Evolutionary conservation across 2,113 vertebrate genomes (phyloP), one percentile per base, ranked within the genome.

Genomic region (Equus quagga): DNA sequence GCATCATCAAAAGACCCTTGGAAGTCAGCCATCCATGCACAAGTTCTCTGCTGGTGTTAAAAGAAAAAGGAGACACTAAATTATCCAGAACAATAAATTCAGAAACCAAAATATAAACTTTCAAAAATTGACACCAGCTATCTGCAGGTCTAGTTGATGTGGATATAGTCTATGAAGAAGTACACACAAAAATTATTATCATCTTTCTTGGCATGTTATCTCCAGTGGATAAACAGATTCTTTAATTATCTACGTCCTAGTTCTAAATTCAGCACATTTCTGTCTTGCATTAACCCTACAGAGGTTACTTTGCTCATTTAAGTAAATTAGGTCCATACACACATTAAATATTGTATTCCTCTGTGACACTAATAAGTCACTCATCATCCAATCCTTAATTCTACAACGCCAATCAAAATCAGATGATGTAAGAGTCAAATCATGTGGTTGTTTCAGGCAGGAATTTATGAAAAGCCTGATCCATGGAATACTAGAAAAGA

Each of bases 51-150:
- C 6, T 96, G 33, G 33, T 54, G 13, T 62, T 73, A 58, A 79
- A 78, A 51, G 14, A 33, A 83, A 93, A 88, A 51, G 11, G 17
- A 8, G 36, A 83, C 49, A 15, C 26, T 96, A 87, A 92, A 54
- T 72, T 83, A 75, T 46, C 33, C 19, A 60, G 7, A 87, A 92
- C 12, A 54, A 60, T 65, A 58, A 23, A 90, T 72, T 83, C 24
- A 94, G 62, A 93, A 94, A 69, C 54, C 49, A 19, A 80, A 86
- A 94, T 79, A 26, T 41, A 91, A 91, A 72, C 23, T 58, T 91
- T 79, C 11, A 79, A 83, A 80, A 90, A 54, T 0, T 80, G 85
- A 65, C 17, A 82, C 36, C 58, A 84, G 75, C 28, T 62, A 87
- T 81, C 54, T 46, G 19, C 3, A 51, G n/a, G 44, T 24, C 44